phyloP scores from a whole-genome alignment of 1,140 invertebrate species.

The Ericerus pela region DNA sequence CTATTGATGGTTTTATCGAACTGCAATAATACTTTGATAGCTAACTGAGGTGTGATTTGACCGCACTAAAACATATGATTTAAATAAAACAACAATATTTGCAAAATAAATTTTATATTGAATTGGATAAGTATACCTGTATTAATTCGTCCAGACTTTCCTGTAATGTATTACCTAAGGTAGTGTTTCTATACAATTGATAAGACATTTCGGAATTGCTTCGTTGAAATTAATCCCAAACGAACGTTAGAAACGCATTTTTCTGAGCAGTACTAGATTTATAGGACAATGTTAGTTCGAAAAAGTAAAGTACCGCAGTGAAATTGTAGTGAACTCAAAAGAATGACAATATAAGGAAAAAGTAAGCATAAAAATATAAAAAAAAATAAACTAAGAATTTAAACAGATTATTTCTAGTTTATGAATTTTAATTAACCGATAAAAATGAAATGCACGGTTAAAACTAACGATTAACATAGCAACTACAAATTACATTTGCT shows the following conservation, averaged over 20 bases:
- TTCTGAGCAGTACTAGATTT: too few species aligned
- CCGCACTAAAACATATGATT: conserved; percentile 64
- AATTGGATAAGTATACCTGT: conserved; percentile 47
- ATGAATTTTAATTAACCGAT: too few species aligned
- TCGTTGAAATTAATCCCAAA: not conserved
- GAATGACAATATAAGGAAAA: not conserved
- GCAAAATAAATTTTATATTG: conserved; percentile 3
- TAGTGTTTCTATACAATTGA: conserved; percentile 95
- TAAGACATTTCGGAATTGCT: conserved; percentile 56
- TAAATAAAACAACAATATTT: conserved; percentile 9
- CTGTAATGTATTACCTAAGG: conserved; percentile 88
- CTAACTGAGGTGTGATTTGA: conserved; percentile 83
- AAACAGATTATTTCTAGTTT: too few species aligned
- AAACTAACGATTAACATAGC: too few species aligned
- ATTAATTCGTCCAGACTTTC: conserved; percentile 90
- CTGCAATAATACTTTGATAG: conserved; percentile 81
- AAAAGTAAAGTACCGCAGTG: not conserved
- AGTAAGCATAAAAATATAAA: not conserved
- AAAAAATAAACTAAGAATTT: not conserved
- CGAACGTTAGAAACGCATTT: not conserved
- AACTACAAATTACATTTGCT: too few species aligned
- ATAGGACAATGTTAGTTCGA: too few species aligned
- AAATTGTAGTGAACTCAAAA: not conserved
- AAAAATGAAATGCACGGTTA: too few species aligned
- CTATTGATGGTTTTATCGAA: conserved; percentile 96